phyloP scores from a whole-genome alignment of 2,113 vertebrate genomes.

The Brachirus orientalis region DNA sequence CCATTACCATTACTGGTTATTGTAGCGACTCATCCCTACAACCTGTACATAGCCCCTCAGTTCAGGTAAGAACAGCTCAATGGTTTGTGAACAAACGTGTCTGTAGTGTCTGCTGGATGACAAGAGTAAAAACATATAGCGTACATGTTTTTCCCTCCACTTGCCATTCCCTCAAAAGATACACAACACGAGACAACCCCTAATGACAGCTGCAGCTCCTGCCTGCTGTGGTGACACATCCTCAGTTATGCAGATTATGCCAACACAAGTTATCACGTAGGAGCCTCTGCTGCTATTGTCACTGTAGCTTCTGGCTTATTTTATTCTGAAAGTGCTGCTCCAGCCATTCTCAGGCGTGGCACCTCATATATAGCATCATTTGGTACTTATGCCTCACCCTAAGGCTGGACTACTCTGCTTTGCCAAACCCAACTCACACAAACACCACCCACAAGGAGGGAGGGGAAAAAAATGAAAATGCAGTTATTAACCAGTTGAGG shows the following conservation, averaged over 20 bases:
- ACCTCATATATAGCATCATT: conserved; percentile 57
- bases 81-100: conserved; percentile 14
- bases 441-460: conserved; percentile 21
- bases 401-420: conserved; percentile 46
- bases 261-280: conserved; percentile 39
- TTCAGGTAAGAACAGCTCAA: too few relatives aligned
- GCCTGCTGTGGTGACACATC: conserved; percentile 61
- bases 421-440: conserved; percentile 32
- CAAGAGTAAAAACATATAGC: conserved; percentile 18
- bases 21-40: too few relatives aligned
- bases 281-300: conserved; percentile 41
- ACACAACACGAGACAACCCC: conserved; percentile 55
- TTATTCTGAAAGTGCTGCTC: conserved; percentile 52
- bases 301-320: conserved; percentile 56
- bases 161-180: conserved; percentile 47
- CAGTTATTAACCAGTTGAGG: conserved; percentile 47
- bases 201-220: conserved; percentile 60
- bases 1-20: too few relatives aligned
- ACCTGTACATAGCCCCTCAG: too few relatives aligned
- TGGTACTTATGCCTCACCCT: conserved; percentile 51
- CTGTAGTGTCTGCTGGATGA: conserved; percentile 13
- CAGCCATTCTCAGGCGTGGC: conserved; percentile 31
- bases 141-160: conserved; percentile 14
- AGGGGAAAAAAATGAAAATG: conserved; percentile 34
- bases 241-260: conserved; percentile 42